These are phyloP conservation scores for Strigamia transsilvanica DNA, from an alignment of 2,888 invertebrate species.

Conservation along the genomic window DNA sequence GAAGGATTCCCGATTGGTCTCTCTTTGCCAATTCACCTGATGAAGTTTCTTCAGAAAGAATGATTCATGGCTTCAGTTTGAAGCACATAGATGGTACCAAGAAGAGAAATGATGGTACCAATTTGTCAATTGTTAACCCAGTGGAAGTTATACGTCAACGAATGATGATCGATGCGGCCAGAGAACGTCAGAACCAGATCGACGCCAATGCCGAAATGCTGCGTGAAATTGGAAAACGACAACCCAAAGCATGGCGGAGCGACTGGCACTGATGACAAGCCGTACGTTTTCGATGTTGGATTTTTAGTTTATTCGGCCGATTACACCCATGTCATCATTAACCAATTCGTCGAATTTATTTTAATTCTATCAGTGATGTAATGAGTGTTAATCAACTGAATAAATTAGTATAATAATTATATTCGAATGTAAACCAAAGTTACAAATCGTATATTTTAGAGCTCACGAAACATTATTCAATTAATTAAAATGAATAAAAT, in stretches of 20 bases:
- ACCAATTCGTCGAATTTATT: background rate
- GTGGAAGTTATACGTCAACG: conserved; percentile 2
- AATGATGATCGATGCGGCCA: conserved; percentile 28
- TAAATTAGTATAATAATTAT: conserved; percentile 1
- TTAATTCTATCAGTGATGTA: background rate
- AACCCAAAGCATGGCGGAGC: conserved; percentile 15
- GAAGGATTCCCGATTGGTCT: conserved; percentile 22
- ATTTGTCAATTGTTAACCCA: conserved; percentile 24
- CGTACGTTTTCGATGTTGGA: background rate
- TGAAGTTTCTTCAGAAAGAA: conserved; percentile 9
- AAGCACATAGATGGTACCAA: conserved; percentile 1
- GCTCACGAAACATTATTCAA: background rate
- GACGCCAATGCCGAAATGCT: conserved; percentile 18
- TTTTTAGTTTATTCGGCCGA: conserved; percentile 27
- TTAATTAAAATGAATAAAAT: background rate
- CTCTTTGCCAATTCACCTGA: conserved; percentile 1
- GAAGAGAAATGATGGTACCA: conserved; percentile 29
- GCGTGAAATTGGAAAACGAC: conserved; percentile 40
- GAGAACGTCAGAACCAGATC: conserved; percentile 45
- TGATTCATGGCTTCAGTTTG: conserved; percentile 16
- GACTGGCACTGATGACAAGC: conserved; percentile 22
- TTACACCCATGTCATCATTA: conserved; percentile 34
- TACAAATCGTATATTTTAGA: background rate
- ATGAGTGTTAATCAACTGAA: conserved; percentile 28
- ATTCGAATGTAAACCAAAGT: background rate